Base-by-base conservation (phyloP, 2,113 vertebrate species). In the Lethenteron reissneri region DNA sequence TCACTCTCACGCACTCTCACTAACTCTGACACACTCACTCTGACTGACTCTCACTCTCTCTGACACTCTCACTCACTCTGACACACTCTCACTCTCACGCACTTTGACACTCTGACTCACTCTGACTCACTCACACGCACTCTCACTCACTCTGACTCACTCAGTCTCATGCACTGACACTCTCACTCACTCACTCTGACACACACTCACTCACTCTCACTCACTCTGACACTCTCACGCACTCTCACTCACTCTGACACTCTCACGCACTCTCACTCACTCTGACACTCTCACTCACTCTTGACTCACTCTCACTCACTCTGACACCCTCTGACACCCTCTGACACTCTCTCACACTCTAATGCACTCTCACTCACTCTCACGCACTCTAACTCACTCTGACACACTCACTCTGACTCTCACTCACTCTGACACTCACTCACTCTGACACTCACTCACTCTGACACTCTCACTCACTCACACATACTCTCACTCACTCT, bases 321-420 rank as follows among this genome's bases (percentile, higher is more conserved):
- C 69, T 70, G 3, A 10, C 69, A 21, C 69, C 2, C 69, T 11
- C 69, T 70, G 17, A 19, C 17, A 19, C 17, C 17, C 17, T 19
- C 17, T 19, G 17, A 19, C 2, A 21, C 9, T 21, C 9, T 70
- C 2, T 2, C 69, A 21, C 69, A 11, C 69, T 11, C 69, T 70
- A 3, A 21, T 4, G 2, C 69, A 21, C 9, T 21, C 69, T 70
- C 69, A 21, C 9, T 2, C 72, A 3, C 11, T 58, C 73, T 71
- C 72, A 75, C 75, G 78, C 76, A 78, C 76, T 78, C 58, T 58
- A 73, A 70, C 71, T 75, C 75, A 75, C 70, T 68, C 17, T 19
- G 17, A 19, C 58, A 78, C 74, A 62, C 71, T 19, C 17, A 19
- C 17, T 19, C 17, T 19, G 17, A 68, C 71, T 72, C 4, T 70